phyloP scores from a whole-genome alignment of 2,888 invertebrate species.

The Salpingus planirostris region DNA sequence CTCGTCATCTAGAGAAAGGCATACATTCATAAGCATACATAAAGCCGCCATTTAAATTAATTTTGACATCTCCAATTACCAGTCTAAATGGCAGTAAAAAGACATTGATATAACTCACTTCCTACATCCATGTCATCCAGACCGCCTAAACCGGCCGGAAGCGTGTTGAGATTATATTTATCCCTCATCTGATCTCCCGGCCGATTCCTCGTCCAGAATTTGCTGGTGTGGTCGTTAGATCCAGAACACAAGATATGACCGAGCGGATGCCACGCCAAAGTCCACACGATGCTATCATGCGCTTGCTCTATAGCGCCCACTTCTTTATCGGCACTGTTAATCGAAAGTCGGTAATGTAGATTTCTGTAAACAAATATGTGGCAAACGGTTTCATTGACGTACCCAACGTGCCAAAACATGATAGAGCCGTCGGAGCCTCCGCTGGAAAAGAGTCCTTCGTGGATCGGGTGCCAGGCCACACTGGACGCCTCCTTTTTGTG shows the following conservation, averaged over 20 bases:
- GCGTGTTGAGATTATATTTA: slow-evolving; percentile 90
- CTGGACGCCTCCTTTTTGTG: slow-evolving; percentile 98
- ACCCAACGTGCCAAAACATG: slow-evolving; percentile 98
- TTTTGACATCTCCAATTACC: too few species aligned
- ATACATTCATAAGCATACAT: too few species aligned
- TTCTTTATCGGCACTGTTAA: slow-evolving; percentile 93
- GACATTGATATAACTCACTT: slow-evolving; percentile 31
- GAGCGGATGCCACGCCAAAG: slow-evolving; percentile 97
- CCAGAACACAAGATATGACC: slow-evolving; percentile 98
- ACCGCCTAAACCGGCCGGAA: slow-evolving; percentile 73
- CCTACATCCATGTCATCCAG: slow-evolving; percentile 63
- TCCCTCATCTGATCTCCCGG: slow-evolving; percentile 98
- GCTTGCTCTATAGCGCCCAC: slow-evolving; percentile 97
- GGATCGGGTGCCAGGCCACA: slow-evolving; percentile 96
- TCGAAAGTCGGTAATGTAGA: too few species aligned
- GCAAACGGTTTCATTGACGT: slow-evolving; percentile 14
- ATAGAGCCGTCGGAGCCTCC: slow-evolving; percentile 99
- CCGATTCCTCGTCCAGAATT: slow-evolving; percentile 98
- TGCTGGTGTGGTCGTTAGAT: slow-evolving; percentile 98
- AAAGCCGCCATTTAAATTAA: too few species aligned
- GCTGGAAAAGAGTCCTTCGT: slow-evolving; percentile 94
- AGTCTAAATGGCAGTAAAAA: too few species aligned
- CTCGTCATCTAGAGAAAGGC: too few species aligned
- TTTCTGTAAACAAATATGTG: slow-evolving; percentile 1
- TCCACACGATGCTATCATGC: slow-evolving; percentile 99